Evolutionary conservation across 2,888 invertebrate genomes (phyloP).

Genomic region (Eugnorisma glareosa): DNA sequence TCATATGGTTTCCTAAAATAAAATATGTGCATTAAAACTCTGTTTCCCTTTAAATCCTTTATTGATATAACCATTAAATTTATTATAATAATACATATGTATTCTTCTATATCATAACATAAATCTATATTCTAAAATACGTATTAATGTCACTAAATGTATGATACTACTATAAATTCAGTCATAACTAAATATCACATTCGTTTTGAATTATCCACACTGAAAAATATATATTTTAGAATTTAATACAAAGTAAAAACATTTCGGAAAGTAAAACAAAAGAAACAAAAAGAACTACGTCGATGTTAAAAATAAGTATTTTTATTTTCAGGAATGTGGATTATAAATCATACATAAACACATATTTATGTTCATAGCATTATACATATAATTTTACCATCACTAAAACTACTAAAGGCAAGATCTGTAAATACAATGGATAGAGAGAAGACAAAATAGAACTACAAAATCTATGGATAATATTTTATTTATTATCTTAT

Average conservation of each 20-base stretch:
- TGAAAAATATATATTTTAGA: slow-evolving; percentile 6
- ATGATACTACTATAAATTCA: slow-evolving; percentile 55
- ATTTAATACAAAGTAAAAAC: slow-evolving; percentile 8
- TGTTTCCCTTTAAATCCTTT: slow-evolving; percentile 69
- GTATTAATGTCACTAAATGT: slow-evolving; percentile 42
- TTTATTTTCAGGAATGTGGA: slow-evolving; percentile 37
- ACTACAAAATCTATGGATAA: slow-evolving; percentile 35
- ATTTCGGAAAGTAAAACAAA: slow-evolving; percentile 5
- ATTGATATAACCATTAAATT: slow-evolving; percentile 68
- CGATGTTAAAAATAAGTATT: slow-evolving; percentile 7
- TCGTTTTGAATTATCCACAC: slow-evolving; percentile 53
- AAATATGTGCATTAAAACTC: slow-evolving; percentile 64
- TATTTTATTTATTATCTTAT: slow-evolving; percentile 28
- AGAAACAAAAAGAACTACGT: slow-evolving; percentile 7
- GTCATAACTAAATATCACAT: slow-evolving; percentile 72
- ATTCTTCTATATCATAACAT: slow-evolving; percentile 19
- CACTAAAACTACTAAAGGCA: slow-evolving; percentile 38
- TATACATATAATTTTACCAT: slow-evolving; percentile 17
- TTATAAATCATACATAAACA: slow-evolving; percentile 5
- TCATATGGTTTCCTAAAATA: slow-evolving; percentile 91
- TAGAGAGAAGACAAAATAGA: slow-evolving; percentile 46
- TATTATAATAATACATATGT: slow-evolving; percentile 38
- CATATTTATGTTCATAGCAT: slow-evolving; percentile 4
- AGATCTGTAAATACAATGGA: slow-evolving; percentile 34
- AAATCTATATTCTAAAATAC: slow-evolving; percentile 38